Evolutionary conservation across 2,888 invertebrate genomes (phyloP).

Genomic region (Plemyria rubiginata): DNA sequence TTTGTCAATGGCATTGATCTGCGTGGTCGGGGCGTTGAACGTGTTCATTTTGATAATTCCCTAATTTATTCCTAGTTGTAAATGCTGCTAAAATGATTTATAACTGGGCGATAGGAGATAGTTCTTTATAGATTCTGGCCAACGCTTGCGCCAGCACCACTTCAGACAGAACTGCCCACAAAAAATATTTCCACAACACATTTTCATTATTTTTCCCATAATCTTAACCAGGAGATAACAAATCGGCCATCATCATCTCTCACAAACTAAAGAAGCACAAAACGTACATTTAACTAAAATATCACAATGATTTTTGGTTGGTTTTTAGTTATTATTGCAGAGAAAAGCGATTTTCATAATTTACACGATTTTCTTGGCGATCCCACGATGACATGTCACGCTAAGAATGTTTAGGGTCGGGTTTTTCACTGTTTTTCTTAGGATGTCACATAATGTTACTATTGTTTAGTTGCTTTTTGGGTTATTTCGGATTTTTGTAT

Average conservation of each 20-base stretch:
- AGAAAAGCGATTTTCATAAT: conserved; percentile 26
- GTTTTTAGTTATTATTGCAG: conserved; percentile 19
- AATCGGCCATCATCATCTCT: conserved; percentile 67
- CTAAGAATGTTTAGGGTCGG: conserved; percentile 44
- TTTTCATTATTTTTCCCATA: conserved; percentile 67
- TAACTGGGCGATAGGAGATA: conserved; percentile 42
- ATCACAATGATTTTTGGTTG: conserved; percentile 45
- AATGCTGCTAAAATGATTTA: conserved; percentile 35
- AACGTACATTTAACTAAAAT: conserved; percentile 46
- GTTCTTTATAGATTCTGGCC: conserved; percentile 58
- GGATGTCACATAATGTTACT: conserved; percentile 44
- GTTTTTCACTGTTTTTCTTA: conserved; percentile 36
- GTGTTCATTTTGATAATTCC: conserved; percentile 71
- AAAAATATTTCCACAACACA: conserved; percentile 61
- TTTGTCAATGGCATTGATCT: conserved; percentile 78
- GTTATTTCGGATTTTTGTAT: conserved; percentile 24
- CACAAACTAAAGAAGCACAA: conserved; percentile 42
- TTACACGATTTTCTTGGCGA: conserved; percentile 40
- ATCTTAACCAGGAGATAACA: conserved; percentile 67
- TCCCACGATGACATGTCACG: conserved; percentile 51
- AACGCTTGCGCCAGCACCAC: conserved; percentile 81
- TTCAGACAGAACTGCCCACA: conserved; percentile 72
- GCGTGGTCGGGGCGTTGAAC: conserved; percentile 79
- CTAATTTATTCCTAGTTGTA: conserved; percentile 41
- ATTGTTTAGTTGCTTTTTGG: conserved; percentile 49